Evolutionary conservation across 64 coral and sea anemone species (phyloP), one percentile per base, ranked within the genome.

Genomic region (Montipora sp.): DNA sequence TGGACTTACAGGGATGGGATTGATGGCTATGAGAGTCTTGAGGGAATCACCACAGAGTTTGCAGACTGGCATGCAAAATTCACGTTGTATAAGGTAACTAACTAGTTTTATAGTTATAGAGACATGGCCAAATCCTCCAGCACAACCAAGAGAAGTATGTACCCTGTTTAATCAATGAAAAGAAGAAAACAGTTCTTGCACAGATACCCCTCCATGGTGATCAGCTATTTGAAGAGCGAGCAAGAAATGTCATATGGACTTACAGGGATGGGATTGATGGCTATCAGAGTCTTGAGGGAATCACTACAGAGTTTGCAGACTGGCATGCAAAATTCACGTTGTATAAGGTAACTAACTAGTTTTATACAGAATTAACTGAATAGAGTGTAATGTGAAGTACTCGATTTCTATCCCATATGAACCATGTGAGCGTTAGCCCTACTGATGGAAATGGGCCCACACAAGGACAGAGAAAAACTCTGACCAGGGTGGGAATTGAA

Each of bases 91-190:
- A 36, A 36, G 36, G 36, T 36, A 36, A 36, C 36, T 36, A 36
- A 36, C 27, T 36, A 36, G 27, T 36, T 36, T 36, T 36, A 36
- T 36, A 36, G 24, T 24, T 24, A 24, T 24, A n/a, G 4, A 11
- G 89, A 91, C 1, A 91, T 91, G 89, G 65, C 78, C 89, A 91
- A 67, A 58, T 91, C 7, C 66, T 83, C 2, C 73, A 77, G 5
- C 24, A 59, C 46, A 61, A 46, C 15, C 80, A 92, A 13, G 8
- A 63, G 4, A 84, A 76, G 21, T 84, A 84, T 84, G 90, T 92
- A 2, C 90, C 80, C 5, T 76, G 51, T 12, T 14, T 87, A 18
- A 14, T 9, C 5, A 18, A 48, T 15, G 16, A 7, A 1, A 47
- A 24, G 5, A 78, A 89, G 19, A 58, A 69, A 55, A 22, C 14